Evolutionary conservation across 2,888 invertebrate genomes (phyloP), one percentile per base, ranked within the genome.

Genomic region (Spatulosminthurus flaviceps): DNA sequence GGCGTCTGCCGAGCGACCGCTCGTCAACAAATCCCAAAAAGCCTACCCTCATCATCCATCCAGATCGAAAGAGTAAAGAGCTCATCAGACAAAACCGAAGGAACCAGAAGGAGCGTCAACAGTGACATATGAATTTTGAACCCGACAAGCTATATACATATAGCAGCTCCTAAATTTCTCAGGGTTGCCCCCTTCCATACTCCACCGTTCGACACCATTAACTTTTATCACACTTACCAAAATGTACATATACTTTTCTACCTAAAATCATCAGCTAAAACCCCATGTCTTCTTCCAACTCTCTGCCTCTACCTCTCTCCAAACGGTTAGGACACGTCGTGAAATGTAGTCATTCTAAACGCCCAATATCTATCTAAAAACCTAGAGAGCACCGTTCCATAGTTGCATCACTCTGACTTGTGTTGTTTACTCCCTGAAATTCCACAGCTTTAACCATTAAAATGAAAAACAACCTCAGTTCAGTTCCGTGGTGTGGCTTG

Each of bases 1-100:
- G 76, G 76, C 76, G 76, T 76, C 76, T 76, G 76, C 76, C 76
- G 67, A 67, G 67, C 76, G 43, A 76, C 67, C 76, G 76, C 76
- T 76, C 76, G 76, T 76, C 76, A 76, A 43, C 76, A 76, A 51
- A 66, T 70, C 70, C 41, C n/a, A n/a, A n/a, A 76, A 16, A 60
- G 26, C n/a, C 0, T 60, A 26, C n/a, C 76, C 26, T 76, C 67
- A 41, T 24, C 64, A 64, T 64, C 64, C 64, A 64, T 64, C 22
- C 26, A 64, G 16, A 64, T 64, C 24, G 64, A 64, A 64, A 26
- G 64, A 64, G 64, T 22, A 64, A 64, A 26, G 64, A 26, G 64
- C 64, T 64, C 64, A 64, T 64, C 64, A 64, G 24, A 64, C 26
- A 26, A 64, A 64, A 22, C 26, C 64, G 19, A 11, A 29, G 34